Evolutionary conservation across 2,797 vertebrate species (phyloP), one percentile per base, ranked within the genome.

Genomic region (Rhinophrynus dorsalis): DNA sequence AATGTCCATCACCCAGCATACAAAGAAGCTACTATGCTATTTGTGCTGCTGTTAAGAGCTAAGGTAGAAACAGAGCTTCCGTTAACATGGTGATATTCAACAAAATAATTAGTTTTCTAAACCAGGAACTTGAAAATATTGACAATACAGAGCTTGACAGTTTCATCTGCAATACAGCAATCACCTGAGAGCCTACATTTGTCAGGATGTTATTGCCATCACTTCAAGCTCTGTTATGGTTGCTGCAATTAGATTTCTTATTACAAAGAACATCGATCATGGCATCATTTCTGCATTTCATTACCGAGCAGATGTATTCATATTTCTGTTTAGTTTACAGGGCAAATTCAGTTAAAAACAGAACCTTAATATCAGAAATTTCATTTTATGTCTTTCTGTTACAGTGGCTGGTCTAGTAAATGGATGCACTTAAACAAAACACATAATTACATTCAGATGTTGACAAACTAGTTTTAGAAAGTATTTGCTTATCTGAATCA

Each of bases 181-280:
- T 65, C 54, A 51, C 8, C 24, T 2, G 27, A 29, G 23, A 33
- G 59, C 44, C 57, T 30, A 38, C 52, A 65, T 73, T 73, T 73
- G 45, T 73, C 61, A 73, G 59, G 42, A 33, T 44, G 61, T 44
- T 73, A 64, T 51, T 62, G 58, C 29, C 30, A 59, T 73, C 54
- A 73, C 59, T 73, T 66, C 57, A 44, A 52, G 33, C 17, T 33
- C n/a, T 18, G 35, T 66, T 65, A 73, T 52, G 57, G 66, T 44
- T 59, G 44, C 68, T 50, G 56, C 68, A 72, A 65, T 72, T 72
- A 64, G 60, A 72, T 72, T 65, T 72, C 26, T 32, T 51, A 63
- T 51, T 58, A 47, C 26, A 72, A 58, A 51, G 52, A 48, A 65
- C 52, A 65, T 72, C 26, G 55, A 65, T 65, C 52, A 59, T 9